Base-by-base conservation (phyloP, 2,113 vertebrate genomes). In the Catharus minimus region DNA sequence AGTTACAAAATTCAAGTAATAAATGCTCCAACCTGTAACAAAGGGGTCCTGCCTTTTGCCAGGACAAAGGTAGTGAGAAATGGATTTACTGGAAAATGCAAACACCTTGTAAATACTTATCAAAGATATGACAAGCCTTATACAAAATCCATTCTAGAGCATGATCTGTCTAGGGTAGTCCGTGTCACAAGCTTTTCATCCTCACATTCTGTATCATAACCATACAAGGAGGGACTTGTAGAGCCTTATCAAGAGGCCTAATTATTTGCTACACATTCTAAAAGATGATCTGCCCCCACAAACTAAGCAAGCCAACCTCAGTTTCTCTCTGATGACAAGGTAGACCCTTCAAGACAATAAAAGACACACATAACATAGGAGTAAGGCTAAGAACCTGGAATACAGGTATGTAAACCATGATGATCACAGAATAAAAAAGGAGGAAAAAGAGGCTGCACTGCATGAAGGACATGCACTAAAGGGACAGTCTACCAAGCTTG, bases 251-350 rank as follows among this genome's bases (percentile, higher is more conserved):
- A 23, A 79, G 44, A 50, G 7, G 20, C 10, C 4, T 1, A 82
- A 6, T 2, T 75, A 38, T 56, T 68, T 75, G 1, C 11, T 53
- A 38, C 4, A 61, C 10, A 4, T 72, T 82, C 82, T 73, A 71
- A 58, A 46, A n/a, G 1, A 13, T 30, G 2, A 8, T 56, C 4
- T 9, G 3, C 6, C 3, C 7, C 5, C 3, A 36, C 2, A 10
- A 66, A 10, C 5, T 84, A 73, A 71, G 8, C 4, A 49, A 62
- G 3, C 4, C 2, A 33, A 27, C 9, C 15, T 16, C 16, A 58
- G 2, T 18, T 66, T 61, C 9, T 27, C 13, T 66, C 5, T 82
- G 47, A 33, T 33, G 9, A 64, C 12, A 39, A 50, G 13, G 4
- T 2, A 84, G 19, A 33, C 1, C 4, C 12, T 60, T 18, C 0